Conservation (phyloP, 2,797 vertebrate genomes). For the Valencia hispanica region DNA sequence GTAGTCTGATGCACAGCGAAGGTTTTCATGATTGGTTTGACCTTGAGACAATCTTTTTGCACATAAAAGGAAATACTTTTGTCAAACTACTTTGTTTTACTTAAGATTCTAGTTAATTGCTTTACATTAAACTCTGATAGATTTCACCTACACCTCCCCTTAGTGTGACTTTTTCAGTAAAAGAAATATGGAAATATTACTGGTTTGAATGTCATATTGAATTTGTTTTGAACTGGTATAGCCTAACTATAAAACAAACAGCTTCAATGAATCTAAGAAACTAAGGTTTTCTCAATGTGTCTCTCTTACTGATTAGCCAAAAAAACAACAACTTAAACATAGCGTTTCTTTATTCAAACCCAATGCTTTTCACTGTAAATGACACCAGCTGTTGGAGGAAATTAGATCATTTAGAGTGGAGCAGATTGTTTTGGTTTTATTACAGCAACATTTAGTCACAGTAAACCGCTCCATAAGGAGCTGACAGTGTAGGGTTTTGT, state of each 20-base stretch:
- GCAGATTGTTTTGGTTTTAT: constrained; percentile 27
- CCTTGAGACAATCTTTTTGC: background rate
- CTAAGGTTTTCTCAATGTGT: background rate
- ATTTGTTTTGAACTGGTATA: no score
- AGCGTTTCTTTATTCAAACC: background rate
- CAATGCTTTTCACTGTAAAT: background rate
- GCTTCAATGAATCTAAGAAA: no score
- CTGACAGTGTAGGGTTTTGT: constrained; percentile 30
- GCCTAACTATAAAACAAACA: no score
- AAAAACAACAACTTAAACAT: no score
- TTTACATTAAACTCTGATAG: background rate
- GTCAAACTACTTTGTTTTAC: background rate
- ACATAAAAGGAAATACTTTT: background rate
- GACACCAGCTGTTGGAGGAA: background rate
- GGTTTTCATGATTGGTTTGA: background rate
- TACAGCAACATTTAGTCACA: constrained; percentile 24
- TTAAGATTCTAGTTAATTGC: background rate
- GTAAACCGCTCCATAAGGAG: constrained; percentile 12
- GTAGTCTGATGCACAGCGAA: background rate
- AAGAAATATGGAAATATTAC: no score
- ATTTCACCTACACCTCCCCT: background rate
- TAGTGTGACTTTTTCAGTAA: no score
- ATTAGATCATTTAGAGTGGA: constrained; percentile 4
- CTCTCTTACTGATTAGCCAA: background rate
- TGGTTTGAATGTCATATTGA: no score